Evolutionary conservation across 1,140 invertebrate genomes (phyloP).

Genomic region (Zaprionus capensis): DNA sequence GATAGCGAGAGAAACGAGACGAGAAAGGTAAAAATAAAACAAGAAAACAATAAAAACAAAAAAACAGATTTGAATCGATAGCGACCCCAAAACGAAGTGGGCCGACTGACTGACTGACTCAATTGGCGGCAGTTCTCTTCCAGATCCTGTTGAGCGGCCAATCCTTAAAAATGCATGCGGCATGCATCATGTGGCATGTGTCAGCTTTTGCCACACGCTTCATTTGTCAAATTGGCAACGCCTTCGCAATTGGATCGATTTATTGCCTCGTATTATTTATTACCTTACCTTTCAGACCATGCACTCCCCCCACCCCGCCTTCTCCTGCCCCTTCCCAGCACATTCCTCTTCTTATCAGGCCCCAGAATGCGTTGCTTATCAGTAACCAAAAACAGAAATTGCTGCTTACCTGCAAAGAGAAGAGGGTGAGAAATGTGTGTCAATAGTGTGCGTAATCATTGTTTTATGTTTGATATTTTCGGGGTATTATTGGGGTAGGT

Average conservation of each 20-base stretch:
- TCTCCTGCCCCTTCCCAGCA: background rate
- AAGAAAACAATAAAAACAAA: conserved; percentile 1
- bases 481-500: conserved; percentile 34
- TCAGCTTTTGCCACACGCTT: conserved; percentile 51
- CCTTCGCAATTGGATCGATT: conserved; percentile 20
- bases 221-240: conserved; percentile 58
- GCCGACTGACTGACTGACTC: background rate
- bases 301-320: background rate
- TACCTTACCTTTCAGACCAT: background rate
- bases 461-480: background rate
- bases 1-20: conserved; percentile 19
- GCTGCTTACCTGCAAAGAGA: conserved; percentile 43
- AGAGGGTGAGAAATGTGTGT: conserved; percentile 27
- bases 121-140: background rate
- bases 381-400: conserved; percentile 14
- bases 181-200: conserved; percentile 37
- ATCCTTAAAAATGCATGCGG: background rate
- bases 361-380: conserved; percentile 11
- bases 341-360: conserved; percentile 8
- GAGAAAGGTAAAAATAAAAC: background rate
- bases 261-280: conserved; percentile 7
- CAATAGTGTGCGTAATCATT: conserved; percentile 25
- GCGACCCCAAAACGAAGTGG: background rate
- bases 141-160: background rate
- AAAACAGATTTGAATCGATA: conserved; percentile 10